These are phyloP conservation scores for Cantharis lateralis DNA, from an alignment of 2,888 invertebrate species.

Conservation along the genomic window DNA sequence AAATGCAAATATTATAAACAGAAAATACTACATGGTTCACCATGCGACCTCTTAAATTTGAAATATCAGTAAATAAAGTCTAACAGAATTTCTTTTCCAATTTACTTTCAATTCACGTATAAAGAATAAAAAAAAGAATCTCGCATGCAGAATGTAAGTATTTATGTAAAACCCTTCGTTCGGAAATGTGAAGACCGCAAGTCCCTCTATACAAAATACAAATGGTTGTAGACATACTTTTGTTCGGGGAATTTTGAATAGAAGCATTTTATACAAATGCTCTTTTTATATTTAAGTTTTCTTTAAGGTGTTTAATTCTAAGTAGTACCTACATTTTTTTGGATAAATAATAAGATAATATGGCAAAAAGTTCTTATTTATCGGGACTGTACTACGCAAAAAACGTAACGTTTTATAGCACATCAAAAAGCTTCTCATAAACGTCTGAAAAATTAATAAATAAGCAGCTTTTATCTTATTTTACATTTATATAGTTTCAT, in stretches of 20 bases:
- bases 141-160: constrained; percentile 41
- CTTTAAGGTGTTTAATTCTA: constrained; percentile 10
- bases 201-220: constrained; percentile 36
- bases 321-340: background rate
- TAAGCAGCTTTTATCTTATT: background rate
- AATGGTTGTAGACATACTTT: constrained; percentile 33
- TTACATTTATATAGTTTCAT: background rate
- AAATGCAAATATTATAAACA: background rate
- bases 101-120: constrained; percentile 43
- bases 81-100: constrained; percentile 38
- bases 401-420: background rate
- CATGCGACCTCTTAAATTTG: constrained; percentile 15
- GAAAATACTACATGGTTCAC: constrained; percentile 17
- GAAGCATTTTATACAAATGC: constrained; percentile 28
- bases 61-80: constrained; percentile 34
- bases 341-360: background rate
- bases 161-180: constrained; percentile 43
- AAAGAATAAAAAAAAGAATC: constrained; percentile 42
- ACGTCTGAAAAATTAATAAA: background rate
- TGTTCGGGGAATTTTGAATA: constrained; percentile 28
- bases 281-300: constrained; percentile 21
- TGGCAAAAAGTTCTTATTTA: background rate
- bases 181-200: constrained; percentile 36
- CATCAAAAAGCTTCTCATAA: background rate
- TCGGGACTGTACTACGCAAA: background rate